phyloP scores from a whole-genome alignment of 2,797 vertebrate genomes.

The Anguilla obscura region DNA sequence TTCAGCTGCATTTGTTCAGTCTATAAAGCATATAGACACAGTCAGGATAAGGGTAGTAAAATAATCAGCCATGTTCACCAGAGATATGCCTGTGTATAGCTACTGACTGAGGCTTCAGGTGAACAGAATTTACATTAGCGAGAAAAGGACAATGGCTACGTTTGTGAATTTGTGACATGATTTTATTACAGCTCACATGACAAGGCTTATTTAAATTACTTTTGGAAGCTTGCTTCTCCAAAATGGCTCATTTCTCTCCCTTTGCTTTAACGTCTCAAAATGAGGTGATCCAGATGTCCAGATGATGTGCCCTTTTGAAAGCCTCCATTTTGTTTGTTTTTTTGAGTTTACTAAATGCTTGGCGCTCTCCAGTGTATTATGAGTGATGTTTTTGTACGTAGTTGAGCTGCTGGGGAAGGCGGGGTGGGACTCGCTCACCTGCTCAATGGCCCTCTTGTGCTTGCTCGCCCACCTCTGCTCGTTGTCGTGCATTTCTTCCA shows the following conservation, averaged over 20 bases:
- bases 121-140: background rate
- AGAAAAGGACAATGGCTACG: background rate
- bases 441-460: constrained; percentile 71
- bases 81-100: background rate
- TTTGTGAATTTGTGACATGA: background rate
- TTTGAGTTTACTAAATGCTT: background rate
- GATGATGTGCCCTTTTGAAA: background rate
- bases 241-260: too few relatives aligned
- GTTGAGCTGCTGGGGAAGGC: background rate
- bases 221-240: background rate
- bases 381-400: background rate
- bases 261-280: background rate
- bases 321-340: background rate
- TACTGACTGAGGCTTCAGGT: background rate
- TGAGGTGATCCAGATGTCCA: background rate
- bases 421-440: constrained; percentile 55
- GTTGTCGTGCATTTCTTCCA: constrained; percentile 75
- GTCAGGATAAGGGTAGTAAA: constrained; percentile 4
- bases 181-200: background rate
- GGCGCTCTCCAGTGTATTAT: background rate
- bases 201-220: background rate
- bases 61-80: background rate
- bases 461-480: constrained; percentile 70
- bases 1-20: constrained; percentile 75
- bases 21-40: constrained; percentile 50